phyloP scores from a whole-genome alignment of 1,140 invertebrate species.

The Drosophila malerkotliana region DNA sequence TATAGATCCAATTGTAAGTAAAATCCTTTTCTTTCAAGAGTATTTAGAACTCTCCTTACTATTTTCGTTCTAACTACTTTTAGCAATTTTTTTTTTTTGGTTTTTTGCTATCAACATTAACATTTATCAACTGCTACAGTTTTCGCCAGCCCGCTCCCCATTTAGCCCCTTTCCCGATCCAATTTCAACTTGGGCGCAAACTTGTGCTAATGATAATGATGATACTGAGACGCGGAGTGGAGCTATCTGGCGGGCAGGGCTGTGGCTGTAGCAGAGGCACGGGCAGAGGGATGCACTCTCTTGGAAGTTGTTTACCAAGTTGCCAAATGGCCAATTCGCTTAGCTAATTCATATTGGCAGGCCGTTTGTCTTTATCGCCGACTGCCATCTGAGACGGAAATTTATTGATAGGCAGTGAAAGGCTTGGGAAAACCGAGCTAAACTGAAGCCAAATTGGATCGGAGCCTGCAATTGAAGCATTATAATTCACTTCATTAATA shows the following conservation, averaged over 20 bases:
- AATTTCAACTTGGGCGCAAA: slow-evolving; percentile 52
- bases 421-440: slow-evolving; percentile 47
- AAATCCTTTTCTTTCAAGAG: slow-evolving; percentile 13
- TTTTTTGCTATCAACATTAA: slow-evolving; percentile 73
- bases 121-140: slow-evolving; percentile 82
- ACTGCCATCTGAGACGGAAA: slow-evolving; percentile 61
- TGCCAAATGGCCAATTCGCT: slow-evolving; percentile 78
- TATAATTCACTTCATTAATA: slow-evolving; percentile 61
- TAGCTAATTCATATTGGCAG: slow-evolving; percentile 81
- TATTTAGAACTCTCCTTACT: slow-evolving; percentile 17
- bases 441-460: slow-evolving; percentile 26
- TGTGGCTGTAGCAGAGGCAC: not conserved
- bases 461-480: slow-evolving; percentile 40
- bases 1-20: not conserved
- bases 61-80: slow-evolving; percentile 1
- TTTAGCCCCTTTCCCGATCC: not conserved
- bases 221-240: slow-evolving; percentile 54
- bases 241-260: not conserved
- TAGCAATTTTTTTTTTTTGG: slow-evolving; percentile 27
- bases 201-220: slow-evolving; percentile 79
- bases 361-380: slow-evolving; percentile 78
- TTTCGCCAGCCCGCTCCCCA: slow-evolving; percentile 29
- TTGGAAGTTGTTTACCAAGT: slow-evolving; percentile 71
- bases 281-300: slow-evolving; percentile 25
- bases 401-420: slow-evolving; percentile 81